Percentiles rank a stretch among this genome's conserved stretches.
Conservation (phyloP, 2,888 invertebrate species). For the Gastracanthus pulcherrimus region DNA sequence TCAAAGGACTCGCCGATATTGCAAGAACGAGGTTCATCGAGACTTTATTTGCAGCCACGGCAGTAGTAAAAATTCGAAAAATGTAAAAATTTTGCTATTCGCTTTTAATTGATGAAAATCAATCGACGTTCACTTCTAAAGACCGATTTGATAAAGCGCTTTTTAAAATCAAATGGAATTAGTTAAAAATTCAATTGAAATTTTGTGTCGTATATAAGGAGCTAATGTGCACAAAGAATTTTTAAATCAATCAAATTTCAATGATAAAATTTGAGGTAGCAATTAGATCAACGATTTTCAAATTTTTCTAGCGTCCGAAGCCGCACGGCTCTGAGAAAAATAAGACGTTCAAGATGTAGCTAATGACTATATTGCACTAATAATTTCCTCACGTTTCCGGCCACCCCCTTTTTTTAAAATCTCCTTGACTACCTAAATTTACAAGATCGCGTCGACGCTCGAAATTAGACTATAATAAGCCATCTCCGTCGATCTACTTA, state of each 20-base stretch:
- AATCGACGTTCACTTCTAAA: too few relatives aligned
- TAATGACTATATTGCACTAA: conserved; percentile 76
- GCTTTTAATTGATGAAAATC: not conserved
- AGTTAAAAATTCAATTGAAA: too few relatives aligned
- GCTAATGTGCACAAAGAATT: too few relatives aligned
- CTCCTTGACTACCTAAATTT: conserved; percentile 65
- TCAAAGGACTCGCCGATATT: not conserved
- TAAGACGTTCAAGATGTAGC: conserved; percentile 63
- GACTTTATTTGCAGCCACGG: conserved; percentile 5
- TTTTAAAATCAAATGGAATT: too few relatives aligned
- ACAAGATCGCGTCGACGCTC: conserved; percentile 61
- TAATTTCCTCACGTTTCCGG: conserved; percentile 61
- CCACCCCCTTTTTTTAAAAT: conserved; percentile 12
- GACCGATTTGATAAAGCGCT: too few relatives aligned
- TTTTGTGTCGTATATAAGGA: too few relatives aligned
- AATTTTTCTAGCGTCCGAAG: not conserved
- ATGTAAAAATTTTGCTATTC: not conserved
- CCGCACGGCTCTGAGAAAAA: conserved; percentile 46
- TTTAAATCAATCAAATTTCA: too few relatives aligned
- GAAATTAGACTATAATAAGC: conserved; percentile 66
- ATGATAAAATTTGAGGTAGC: too few relatives aligned
- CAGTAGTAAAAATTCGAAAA: not conserved
- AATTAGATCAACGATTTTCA: too few relatives aligned
- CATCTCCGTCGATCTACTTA: not conserved
- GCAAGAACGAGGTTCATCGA: conserved; percentile 15